Percentiles rank a stretch among this genome's conserved stretches.
Conservation (phyloP, 2,113 vertebrate genomes). For the Actenoides lindsayi region DNA sequence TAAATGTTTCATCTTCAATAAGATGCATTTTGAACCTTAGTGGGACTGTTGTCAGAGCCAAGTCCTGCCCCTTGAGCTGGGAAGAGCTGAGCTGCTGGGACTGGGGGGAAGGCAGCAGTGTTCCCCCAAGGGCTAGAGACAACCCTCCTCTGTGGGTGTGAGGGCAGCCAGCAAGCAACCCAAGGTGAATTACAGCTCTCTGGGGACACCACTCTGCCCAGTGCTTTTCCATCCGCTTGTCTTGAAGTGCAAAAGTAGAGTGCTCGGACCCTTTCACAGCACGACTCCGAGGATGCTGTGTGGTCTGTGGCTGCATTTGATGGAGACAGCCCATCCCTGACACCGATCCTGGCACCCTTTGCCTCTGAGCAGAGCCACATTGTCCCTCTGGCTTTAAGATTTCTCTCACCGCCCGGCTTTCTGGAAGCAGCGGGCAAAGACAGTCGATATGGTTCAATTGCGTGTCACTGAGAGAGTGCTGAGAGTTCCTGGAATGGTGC, state of each 20-base stretch:
- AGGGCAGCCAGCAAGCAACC: not conserved
- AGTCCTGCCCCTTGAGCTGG: rapidly evolving
- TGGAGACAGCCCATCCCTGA: not conserved
- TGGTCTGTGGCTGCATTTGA: not conserved
- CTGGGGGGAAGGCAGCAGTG: not conserved
- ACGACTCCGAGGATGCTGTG: rapidly evolving
- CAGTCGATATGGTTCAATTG: rapidly evolving
- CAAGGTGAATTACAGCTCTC: rapidly evolving
- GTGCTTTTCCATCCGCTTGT: not conserved
- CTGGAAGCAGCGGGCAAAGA: rapidly evolving
- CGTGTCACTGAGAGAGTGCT: rapidly evolving
- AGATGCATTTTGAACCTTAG: not conserved
- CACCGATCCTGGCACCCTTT: not conserved
- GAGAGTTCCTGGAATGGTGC: not conserved
- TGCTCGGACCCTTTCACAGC: not conserved
- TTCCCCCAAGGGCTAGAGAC: not conserved
- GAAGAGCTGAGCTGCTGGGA: not conserved
- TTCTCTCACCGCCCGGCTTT: not conserved
- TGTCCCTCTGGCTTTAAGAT: not conserved
- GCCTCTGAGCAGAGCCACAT: not conserved
- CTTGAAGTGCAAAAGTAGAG: not conserved
- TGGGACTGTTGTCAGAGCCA: not conserved
- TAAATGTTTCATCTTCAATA: not conserved
- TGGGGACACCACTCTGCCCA: rapidly evolving
- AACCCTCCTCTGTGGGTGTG: rapidly evolving